phyloP scores from a whole-genome alignment of 2,797 vertebrate genomes.

The Anisognathus igniventris region DNA sequence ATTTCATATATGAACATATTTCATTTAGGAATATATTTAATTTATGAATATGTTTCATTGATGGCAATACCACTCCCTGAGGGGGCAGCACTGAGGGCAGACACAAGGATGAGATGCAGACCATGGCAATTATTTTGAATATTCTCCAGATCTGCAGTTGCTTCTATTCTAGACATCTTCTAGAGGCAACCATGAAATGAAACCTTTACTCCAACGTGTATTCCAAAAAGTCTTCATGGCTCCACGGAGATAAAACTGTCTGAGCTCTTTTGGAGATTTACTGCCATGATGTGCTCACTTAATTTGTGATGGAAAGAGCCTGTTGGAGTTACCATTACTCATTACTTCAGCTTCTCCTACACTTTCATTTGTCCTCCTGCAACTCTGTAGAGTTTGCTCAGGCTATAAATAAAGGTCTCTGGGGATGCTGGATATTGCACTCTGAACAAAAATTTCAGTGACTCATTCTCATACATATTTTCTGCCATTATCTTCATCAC shows the following conservation, averaged over 20 bases:
- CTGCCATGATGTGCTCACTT: not conserved
- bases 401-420: constrained; percentile 74
- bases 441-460: constrained; percentile 51
- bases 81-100: not conserved
- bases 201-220: not conserved
- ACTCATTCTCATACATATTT: constrained; percentile 63
- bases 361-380: constrained; percentile 48
- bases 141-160: not conserved
- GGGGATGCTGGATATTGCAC: constrained; percentile 58
- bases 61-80: not conserved
- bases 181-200: not conserved
- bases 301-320: constrained; percentile 35
- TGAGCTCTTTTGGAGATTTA: constrained; percentile 21
- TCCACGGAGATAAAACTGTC: not conserved
- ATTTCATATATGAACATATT: not conserved
- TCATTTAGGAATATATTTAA: not conserved
- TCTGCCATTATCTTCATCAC: constrained; percentile 35
- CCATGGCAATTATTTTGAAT: not conserved
- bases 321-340: constrained; percentile 26
- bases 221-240: not conserved
- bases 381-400: constrained; percentile 8
- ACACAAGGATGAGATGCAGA: not conserved
- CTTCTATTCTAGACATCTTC: not conserved
- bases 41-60: not conserved
- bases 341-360: constrained; percentile 47